Conservation (phyloP, 23 tunicate genomes). For the Corella eumyota region DNA sequence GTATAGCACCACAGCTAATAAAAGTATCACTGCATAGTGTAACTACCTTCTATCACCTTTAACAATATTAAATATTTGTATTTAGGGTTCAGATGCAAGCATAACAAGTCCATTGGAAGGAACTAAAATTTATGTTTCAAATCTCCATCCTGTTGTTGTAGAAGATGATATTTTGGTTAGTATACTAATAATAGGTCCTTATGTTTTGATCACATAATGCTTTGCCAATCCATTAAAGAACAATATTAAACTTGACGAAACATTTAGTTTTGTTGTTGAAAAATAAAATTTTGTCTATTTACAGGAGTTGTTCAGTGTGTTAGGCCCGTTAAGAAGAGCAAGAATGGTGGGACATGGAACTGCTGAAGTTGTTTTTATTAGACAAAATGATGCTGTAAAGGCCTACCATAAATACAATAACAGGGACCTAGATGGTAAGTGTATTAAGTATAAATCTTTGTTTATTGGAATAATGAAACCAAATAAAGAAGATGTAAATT, state of each 20-base stretch:
- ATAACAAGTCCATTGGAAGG: conserved; percentile 74
- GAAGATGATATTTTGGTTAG: conserved; percentile 82
- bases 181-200: not conserved
- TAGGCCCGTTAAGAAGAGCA: conserved; percentile 81
- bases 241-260: no score
- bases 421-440: conserved; percentile 75
- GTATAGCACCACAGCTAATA: no score
- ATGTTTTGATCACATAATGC: not conserved
- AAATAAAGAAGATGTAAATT: no score
- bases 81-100: no score
- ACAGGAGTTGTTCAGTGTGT: conserved; percentile 78
- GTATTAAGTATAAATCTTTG: no score
- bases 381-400: conserved; percentile 48
- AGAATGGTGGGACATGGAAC: conserved; percentile 55
- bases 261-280: no score
- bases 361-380: conserved; percentile 79
- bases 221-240: no score
- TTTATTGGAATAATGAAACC: no score
- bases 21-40: no score
- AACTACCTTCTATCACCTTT: no score
- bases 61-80: no score
- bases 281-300: no score
- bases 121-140: conserved; percentile 61
- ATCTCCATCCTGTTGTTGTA: conserved; percentile 78
- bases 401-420: conserved; percentile 82